phyloP scores from a whole-genome alignment of 2,113 vertebrate species.

The Myodes glareolus region DNA sequence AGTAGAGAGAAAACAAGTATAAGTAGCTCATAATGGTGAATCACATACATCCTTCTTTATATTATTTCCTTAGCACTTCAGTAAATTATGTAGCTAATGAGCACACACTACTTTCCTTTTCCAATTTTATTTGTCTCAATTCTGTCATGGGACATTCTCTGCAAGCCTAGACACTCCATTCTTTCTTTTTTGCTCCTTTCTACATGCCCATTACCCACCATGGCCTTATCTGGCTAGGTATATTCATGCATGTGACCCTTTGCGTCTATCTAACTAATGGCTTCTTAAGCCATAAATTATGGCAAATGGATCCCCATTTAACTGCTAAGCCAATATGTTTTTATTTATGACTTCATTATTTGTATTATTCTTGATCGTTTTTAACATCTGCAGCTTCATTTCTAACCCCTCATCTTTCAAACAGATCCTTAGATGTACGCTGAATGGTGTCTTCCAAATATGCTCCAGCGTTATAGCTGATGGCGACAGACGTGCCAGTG shows the following conservation, averaged over 20 bases:
- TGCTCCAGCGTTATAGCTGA: background rate
- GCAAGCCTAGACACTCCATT: background rate
- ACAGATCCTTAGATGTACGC: background rate
- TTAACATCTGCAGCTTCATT: background rate
- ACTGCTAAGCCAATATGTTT: background rate
- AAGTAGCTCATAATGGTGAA: background rate
- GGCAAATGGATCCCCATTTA: background rate
- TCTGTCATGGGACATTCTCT: background rate
- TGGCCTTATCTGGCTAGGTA: background rate
- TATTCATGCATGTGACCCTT: background rate
- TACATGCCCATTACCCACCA: background rate
- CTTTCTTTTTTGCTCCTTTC: background rate
- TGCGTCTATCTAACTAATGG: background rate
- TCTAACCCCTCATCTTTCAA: background rate
- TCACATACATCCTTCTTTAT: background rate
- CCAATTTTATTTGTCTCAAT: background rate
- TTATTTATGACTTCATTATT: background rate
- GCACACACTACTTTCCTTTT: background rate
- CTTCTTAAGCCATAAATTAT: conserved; percentile 25
- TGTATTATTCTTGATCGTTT: conserved; percentile 12
- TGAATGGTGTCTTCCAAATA: background rate
- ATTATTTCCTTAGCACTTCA: background rate
- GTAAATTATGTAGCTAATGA: too few species aligned
- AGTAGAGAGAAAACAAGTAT: background rate
- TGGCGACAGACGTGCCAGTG: background rate